These are phyloP conservation scores for Pseudomyrmex cubaensis DNA, from an alignment of 1,140 invertebrate genomes.

Conservation along the genomic window DNA sequence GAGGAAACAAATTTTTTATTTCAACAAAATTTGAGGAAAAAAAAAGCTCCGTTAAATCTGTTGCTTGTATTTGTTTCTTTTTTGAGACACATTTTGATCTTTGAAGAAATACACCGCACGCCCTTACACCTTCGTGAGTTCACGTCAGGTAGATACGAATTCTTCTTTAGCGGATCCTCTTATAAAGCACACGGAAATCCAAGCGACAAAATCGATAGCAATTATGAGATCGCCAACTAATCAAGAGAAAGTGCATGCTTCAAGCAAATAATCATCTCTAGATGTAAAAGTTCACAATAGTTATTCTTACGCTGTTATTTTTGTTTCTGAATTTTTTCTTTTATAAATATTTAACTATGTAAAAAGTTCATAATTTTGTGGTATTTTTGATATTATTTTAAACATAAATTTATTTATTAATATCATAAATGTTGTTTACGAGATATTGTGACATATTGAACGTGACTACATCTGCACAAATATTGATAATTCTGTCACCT, in stretches of 20 bases:
- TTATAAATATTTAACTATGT: too few species aligned
- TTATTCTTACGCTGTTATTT: not conserved
- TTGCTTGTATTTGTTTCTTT: not conserved
- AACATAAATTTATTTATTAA: not conserved
- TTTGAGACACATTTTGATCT: not conserved
- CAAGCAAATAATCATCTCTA: not conserved
- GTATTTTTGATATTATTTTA: not conserved
- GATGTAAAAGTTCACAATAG: not conserved
- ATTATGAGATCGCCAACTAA: not conserved
- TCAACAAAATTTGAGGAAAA: not conserved
- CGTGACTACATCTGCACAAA: not conserved
- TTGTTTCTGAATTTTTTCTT: not conserved
- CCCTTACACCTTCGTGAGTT: conserved; percentile 11
- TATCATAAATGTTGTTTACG: not conserved
- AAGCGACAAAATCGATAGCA: conserved; percentile 5
- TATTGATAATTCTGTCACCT: conserved; percentile 51
- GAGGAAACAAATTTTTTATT: not conserved
- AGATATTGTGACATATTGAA: not conserved
- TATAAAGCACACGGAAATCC: too few species aligned
- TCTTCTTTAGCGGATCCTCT: too few species aligned
- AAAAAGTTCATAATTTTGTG: not conserved
- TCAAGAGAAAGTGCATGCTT: not conserved
- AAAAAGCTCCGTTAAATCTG: not conserved
- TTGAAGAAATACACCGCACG: conserved; percentile 9
- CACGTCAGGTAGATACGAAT: conserved; percentile 27